Evolutionary conservation across 2,113 vertebrate species (phyloP).

Genomic region (Dissostichus mawsoni): DNA sequence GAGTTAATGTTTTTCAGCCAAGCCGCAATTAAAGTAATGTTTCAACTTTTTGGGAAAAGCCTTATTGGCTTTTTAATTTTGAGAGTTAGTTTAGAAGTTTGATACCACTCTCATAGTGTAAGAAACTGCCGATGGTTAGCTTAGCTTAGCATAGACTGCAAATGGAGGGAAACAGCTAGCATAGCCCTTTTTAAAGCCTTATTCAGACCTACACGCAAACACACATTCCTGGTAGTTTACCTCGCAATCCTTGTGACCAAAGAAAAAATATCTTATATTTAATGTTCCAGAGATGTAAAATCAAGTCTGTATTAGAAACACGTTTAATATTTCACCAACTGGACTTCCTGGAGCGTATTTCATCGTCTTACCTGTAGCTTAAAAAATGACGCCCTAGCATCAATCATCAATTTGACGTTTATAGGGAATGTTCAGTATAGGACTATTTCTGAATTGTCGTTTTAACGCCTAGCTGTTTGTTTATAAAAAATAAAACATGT

Average conservation of each 20-base stretch:
- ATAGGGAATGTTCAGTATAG: too few species aligned
- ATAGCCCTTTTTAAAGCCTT: neutral
- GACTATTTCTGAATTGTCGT: neutral
- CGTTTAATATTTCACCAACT: too few species aligned
- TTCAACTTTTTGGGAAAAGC: neutral
- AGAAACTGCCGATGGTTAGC: neutral
- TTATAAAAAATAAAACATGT: neutral
- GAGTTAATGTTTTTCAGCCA: constrained; percentile 17
- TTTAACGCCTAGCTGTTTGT: neutral
- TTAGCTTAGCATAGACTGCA: neutral
- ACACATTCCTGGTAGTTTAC: neutral
- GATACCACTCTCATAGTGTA: neutral
- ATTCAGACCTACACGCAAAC: neutral
- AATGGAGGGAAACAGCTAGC: neutral
- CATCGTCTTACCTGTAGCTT: neutral
- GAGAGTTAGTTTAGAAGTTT: neutral
- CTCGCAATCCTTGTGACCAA: neutral
- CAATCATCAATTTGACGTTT: neutral
- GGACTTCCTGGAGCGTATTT: neutral
- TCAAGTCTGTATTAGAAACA: neutral
- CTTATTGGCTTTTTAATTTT: neutral
- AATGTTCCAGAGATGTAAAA: neutral
- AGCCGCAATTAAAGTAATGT: constrained; percentile 18
- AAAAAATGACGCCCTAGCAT: neutral
- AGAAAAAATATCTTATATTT: neutral